Evolutionary conservation across 2,113 vertebrate species (phyloP).

Genomic region (Pedetes capensis): DNA sequence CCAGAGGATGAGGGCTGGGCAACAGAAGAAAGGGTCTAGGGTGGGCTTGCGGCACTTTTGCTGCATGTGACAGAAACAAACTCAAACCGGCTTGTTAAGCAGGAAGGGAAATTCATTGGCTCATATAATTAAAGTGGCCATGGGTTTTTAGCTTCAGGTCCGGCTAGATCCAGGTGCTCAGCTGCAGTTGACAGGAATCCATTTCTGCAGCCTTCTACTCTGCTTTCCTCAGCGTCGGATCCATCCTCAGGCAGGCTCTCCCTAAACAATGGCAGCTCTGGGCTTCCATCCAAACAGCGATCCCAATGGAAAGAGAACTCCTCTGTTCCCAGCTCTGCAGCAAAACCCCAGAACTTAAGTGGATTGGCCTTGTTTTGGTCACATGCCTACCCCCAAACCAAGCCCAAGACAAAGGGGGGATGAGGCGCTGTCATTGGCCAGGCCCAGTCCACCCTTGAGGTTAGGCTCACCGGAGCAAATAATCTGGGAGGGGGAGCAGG

Average conservation of each 20-base stretch:
- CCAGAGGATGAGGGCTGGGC: neutral
- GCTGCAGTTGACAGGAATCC: neutral
- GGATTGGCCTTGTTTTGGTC: no score
- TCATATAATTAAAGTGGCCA: neutral
- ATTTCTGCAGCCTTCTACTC: neutral
- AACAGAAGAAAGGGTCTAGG: neutral
- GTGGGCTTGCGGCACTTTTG: neutral
- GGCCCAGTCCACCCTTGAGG: fast-evolving
- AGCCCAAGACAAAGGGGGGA: neutral
- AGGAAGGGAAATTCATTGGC: neutral
- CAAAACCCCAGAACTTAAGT: neutral
- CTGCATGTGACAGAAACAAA: neutral
- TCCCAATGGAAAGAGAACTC: neutral
- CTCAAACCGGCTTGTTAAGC: neutral
- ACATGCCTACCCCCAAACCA: neutral
- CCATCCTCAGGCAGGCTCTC: neutral
- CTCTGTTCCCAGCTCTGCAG: neutral
- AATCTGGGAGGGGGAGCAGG: fast-evolving
- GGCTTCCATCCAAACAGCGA: neutral
- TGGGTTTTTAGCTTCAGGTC: neutral
- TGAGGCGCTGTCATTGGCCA: neutral
- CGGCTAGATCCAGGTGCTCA: neutral
- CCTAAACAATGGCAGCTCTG: neutral
- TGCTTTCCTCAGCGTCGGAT: neutral
- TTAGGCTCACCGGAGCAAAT: neutral